A percentile compares a stretch with the other conserved stretches of the same genome.
phyloP scores from a whole-genome alignment of 1,140 invertebrate genomes.

The Vollenhovia emeryi region DNA sequence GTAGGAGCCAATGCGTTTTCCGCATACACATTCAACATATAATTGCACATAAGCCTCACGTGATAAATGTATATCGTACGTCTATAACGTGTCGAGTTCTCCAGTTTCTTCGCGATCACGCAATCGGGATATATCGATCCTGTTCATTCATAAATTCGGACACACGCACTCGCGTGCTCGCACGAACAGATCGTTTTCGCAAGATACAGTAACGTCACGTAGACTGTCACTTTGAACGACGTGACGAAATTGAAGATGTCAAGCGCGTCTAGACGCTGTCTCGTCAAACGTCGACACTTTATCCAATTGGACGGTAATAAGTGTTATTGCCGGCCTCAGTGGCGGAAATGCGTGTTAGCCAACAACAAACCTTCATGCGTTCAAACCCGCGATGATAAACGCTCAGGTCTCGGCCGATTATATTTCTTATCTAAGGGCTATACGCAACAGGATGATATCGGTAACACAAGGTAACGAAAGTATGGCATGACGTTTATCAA shows the following conservation, averaged over 20 bases:
- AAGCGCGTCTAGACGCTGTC: conserved; percentile 79
- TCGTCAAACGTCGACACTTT: conserved; percentile 78
- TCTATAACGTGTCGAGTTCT: neutral
- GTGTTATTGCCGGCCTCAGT: conserved; percentile 60
- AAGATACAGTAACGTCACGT: conserved; percentile 51
- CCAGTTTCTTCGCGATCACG: neutral
- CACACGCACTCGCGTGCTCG: neutral
- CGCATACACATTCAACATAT: neutral
- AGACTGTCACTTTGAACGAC: conserved; percentile 63
- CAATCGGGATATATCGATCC: conserved; percentile 49
- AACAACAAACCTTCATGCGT: conserved; percentile 67
- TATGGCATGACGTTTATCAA: neutral
- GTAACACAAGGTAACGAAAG: neutral
- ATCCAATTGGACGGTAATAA: conserved; percentile 79
- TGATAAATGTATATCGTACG: neutral
- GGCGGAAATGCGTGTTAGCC: conserved; percentile 78
- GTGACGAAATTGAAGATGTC: conserved; percentile 75
- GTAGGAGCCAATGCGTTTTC: neutral
- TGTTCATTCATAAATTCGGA: conserved; percentile 49
- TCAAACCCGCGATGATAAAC: conserved; percentile 15
- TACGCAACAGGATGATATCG: neutral
- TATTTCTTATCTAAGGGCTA: neutral
- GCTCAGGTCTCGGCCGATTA: conserved; percentile 2
- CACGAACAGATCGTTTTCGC: conserved; percentile 51
- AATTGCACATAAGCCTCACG: conserved; percentile 8